Base-by-base conservation (phyloP, 2,797 vertebrate species). In the Scleropages formosus region DNA sequence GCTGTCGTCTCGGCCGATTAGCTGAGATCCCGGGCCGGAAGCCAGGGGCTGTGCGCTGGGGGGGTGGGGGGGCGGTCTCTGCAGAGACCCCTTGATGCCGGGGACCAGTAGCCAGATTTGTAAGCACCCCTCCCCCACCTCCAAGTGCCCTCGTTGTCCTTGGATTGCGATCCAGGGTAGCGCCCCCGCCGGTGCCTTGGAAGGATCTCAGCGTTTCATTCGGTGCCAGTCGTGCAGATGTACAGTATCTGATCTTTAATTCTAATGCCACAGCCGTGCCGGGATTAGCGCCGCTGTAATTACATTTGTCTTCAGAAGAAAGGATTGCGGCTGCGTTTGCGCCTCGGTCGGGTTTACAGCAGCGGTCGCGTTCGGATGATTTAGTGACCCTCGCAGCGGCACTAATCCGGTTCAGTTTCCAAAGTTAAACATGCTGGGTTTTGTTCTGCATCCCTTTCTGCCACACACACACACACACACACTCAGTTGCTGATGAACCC, bases 141-240 rank as follows among this genome's bases (percentile, higher is more conserved):
- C 44, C 65, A 13, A n/a, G 20, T 39, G 13, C 49, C 12, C 26
- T n/a, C 13, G 9, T 69, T 3, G 18, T 49, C 18, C 47, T 70
- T 26, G 47, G 26, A 70, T 70, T 70, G 47, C 9, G 24, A 56
- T 68, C 68, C 51, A 70, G 24, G 49, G 15, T 1, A 15, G 8
- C 47, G 13, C 53, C 22, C 68, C 24, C 8, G 26, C 22, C 56
- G 49, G 27, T 70, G 68, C 27, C 12, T 8, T 16, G 20, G 16
- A 69, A 20, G 51, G 68, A 18, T 51, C 22, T 70, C 15, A 31
- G 9, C 47, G 8, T 53, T 70, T 70, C 49, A 70, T 70, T 24
- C n/a, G 6, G 16, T 70, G 49, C 68, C 68, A 70, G 22, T 18
- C 44, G 16, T 26, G 13, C 68, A 56, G 49, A 70, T 56, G 13